phyloP scores from a whole-genome alignment of 2,888 invertebrate genomes.

The Chrysotoxum bicinctum region DNA sequence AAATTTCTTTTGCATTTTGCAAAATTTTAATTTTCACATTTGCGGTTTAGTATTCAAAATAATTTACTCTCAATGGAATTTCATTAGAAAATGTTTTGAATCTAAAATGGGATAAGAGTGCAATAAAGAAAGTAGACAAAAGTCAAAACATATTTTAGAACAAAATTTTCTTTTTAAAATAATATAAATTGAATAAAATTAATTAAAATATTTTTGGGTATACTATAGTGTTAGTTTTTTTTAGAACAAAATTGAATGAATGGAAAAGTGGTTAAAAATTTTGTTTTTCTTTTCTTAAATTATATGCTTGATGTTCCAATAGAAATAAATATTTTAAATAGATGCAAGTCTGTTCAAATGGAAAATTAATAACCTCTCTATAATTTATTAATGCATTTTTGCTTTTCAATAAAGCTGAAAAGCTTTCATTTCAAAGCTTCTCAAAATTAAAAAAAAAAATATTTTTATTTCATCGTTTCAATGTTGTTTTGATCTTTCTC shows the following conservation, averaged over 20 bases:
- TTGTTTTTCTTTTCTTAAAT: background rate
- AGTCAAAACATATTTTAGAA: constrained; percentile 51
- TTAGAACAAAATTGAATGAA: constrained; percentile 38
- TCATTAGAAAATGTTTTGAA: constrained; percentile 43
- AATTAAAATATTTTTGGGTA: constrained; percentile 21
- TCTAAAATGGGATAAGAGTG: constrained; percentile 76
- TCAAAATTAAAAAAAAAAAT: too few species aligned
- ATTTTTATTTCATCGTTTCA: too few species aligned
- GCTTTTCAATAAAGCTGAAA: too few species aligned
- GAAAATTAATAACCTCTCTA: too few species aligned
- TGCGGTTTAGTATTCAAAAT: constrained; percentile 63
- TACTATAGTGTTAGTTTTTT: background rate
- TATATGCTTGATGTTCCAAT: background rate
- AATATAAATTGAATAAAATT: background rate
- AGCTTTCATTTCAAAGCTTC: too few species aligned
- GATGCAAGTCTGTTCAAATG: too few species aligned
- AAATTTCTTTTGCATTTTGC: constrained; percentile 25
- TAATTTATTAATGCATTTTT: too few species aligned
- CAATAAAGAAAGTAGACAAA: constrained; percentile 73
- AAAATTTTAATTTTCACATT: constrained; percentile 69
- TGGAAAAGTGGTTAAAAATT: background rate
- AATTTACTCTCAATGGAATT: constrained; percentile 5
- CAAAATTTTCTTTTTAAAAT: constrained; percentile 48
- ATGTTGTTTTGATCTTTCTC: too few species aligned
- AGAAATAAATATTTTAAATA: too few species aligned